Percentiles rank a stretch among this genome's conserved stretches.
phyloP scores from a whole-genome alignment of 2,113 vertebrate genomes.

The Leucoraja erinaceus region DNA sequence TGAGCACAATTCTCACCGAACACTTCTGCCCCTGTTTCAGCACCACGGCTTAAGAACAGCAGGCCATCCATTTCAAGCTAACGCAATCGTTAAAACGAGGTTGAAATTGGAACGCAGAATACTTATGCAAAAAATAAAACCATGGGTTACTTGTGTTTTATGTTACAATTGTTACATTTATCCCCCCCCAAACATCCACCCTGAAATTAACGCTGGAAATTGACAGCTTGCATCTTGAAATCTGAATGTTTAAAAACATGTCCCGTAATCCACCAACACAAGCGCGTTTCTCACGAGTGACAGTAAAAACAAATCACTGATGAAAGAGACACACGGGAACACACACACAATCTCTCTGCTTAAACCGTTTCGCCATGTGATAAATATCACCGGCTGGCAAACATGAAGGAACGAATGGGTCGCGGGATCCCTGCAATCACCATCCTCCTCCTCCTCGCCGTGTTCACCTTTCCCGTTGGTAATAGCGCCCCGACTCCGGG shows the following conservation, averaged over 20 bases:
- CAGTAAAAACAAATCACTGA: background rate
- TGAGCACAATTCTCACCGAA: background rate
- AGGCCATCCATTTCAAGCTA: background rate
- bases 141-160: background rate
- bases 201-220: background rate
- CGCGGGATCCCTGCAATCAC: background rate
- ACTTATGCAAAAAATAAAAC: background rate
- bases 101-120: background rate
- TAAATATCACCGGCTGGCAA: background rate
- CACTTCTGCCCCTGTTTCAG: background rate
- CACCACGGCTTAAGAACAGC: constrained; percentile 20
- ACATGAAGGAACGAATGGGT: background rate
- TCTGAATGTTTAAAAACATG: background rate
- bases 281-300: background rate
- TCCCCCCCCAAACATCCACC: too few relatives aligned
- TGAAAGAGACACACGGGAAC: background rate
- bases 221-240: background rate
- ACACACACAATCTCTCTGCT: background rate
- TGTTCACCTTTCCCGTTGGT: background rate
- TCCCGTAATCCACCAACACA: background rate
- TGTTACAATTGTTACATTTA: background rate
- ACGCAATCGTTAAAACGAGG: background rate
- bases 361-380: background rate
- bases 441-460: background rate
- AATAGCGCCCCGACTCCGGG: constrained; percentile 30